phyloP scores from a whole-genome alignment of 2,888 invertebrate genomes.

The Pristionchus exspectatus region DNA sequence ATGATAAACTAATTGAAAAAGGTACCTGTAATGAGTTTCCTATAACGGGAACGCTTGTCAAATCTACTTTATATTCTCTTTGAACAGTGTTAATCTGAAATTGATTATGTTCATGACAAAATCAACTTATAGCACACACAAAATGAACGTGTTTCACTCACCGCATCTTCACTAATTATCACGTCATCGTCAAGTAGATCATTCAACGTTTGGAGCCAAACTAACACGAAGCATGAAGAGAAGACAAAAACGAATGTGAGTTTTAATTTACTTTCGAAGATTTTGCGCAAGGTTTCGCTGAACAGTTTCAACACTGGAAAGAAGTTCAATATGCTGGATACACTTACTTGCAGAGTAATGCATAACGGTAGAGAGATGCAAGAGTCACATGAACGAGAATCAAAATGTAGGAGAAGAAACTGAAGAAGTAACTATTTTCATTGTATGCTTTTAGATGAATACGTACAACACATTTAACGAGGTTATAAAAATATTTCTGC shows the following conservation, averaged over 20 bases:
- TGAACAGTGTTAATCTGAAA: neutral
- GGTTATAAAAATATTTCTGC: neutral
- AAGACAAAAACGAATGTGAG: neutral
- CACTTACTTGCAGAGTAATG: neutral
- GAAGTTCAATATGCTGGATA: neutral
- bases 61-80: neutral
- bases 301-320: neutral
- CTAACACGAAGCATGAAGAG: neutral
- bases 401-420: neutral
- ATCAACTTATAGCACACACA: neutral
- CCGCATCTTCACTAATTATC: neutral
- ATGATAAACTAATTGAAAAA: neutral
- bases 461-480: neutral
- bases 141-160: neutral
- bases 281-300: neutral
- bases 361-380: neutral
- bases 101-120: neutral
- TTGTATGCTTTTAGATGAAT: neutral
- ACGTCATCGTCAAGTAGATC: neutral
- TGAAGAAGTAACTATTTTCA: neutral
- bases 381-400: neutral
- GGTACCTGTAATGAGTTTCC: neutral
- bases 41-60: neutral
- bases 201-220: neutral
- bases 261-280: neutral